Evolutionary conservation across 2,888 invertebrate species (phyloP).

Genomic region (Hirtodrosophila cameraria): DNA sequence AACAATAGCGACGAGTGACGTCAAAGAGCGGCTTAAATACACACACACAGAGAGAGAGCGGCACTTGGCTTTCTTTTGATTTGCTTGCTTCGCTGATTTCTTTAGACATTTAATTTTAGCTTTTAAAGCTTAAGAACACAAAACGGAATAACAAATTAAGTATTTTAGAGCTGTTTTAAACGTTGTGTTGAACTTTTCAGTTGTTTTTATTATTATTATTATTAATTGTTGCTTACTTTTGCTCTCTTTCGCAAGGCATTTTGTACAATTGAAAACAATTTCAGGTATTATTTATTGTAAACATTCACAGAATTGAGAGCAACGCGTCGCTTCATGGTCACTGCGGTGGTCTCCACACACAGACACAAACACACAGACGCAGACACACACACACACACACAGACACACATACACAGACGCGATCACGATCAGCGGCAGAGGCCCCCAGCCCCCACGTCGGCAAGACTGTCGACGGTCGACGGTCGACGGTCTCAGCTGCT

Average conservation of each 20-base stretch:
- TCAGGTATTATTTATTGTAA: slow-evolving; percentile 64
- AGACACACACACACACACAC: slow-evolving; percentile 1
- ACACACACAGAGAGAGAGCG: slow-evolving; percentile 44
- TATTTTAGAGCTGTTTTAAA: slow-evolving; percentile 46
- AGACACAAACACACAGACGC: background rate
- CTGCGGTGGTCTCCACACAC: slow-evolving; percentile 63
- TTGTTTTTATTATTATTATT: slow-evolving; percentile 19
- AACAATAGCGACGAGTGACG: slow-evolving; percentile 37
- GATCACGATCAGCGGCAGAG: slow-evolving; percentile 49
- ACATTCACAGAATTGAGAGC: slow-evolving; percentile 66
- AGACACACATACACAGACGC: slow-evolving; percentile 1
- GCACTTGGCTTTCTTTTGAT: slow-evolving; percentile 60
- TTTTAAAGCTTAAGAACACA: slow-evolving; percentile 71
- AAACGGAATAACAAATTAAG: slow-evolving; percentile 53
- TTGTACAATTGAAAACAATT: slow-evolving; percentile 49
- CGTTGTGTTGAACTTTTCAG: slow-evolving; percentile 25
- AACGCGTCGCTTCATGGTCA: slow-evolving; percentile 69
- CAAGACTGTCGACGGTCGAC: slow-evolving; percentile 17
- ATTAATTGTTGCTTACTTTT: slow-evolving; percentile 24
- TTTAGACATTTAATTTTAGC: slow-evolving; percentile 42
- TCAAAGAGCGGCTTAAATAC: slow-evolving; percentile 55
- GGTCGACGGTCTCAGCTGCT: slow-evolving; percentile 42
- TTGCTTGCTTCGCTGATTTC: slow-evolving; percentile 35
- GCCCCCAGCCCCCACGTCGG: slow-evolving; percentile 41
- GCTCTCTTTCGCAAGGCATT: slow-evolving; percentile 38